Conservation (phyloP, 2,888 invertebrate species). For the Celastrina argiolus region DNA sequence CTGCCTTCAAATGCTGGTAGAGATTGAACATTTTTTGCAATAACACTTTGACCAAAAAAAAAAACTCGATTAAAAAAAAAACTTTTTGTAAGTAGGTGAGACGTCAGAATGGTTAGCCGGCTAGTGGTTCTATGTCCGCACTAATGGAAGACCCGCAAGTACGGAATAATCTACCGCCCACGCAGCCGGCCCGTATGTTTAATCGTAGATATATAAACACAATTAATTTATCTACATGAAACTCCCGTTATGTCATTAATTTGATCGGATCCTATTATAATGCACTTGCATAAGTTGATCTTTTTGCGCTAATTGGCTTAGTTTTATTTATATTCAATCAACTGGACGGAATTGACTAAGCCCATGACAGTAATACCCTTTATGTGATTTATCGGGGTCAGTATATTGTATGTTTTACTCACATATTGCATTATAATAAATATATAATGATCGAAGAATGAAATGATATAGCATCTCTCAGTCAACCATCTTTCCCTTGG, state of each 20-base stretch:
- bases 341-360: neutral
- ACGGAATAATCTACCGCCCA: slow-evolving; percentile 45
- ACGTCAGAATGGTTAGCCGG: slow-evolving; percentile 40
- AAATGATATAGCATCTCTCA: no score
- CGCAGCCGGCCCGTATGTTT: neutral
- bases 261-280: neutral
- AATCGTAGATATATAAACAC: slow-evolving; percentile 18
- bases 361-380: neutral
- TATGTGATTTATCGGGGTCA: neutral
- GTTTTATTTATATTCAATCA: neutral
- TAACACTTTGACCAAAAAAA: slow-evolving; percentile 21
- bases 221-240: slow-evolving; percentile 17
- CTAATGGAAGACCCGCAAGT: slow-evolving; percentile 68
- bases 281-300: neutral
- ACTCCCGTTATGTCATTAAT: slow-evolving; percentile 3
- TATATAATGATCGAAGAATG: no score
- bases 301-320: neutral
- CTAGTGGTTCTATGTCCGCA: slow-evolving; percentile 54
- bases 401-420: neutral
- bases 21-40: slow-evolving; percentile 83
- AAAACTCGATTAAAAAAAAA: no score
- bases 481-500: no score
- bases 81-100: slow-evolving; percentile 15
- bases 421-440: no score
- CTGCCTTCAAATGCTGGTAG: slow-evolving; percentile 83